Base-by-base conservation (phyloP, 1,140 invertebrate species). In the Apis florea region DNA sequence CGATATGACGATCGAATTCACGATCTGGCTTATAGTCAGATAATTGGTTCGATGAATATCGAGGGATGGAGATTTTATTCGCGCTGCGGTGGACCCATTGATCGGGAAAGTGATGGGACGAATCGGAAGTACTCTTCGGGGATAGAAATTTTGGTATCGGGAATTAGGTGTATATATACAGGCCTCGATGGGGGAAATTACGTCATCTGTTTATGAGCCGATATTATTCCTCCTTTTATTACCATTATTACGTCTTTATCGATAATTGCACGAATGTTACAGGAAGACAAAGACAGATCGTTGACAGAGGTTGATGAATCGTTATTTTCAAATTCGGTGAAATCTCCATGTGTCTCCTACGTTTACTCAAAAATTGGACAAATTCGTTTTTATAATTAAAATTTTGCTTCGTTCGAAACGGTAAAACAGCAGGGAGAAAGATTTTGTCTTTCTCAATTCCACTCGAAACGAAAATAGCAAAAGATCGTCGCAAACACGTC, bases 11-110 rank as follows among this genome's bases (percentile, higher is more conserved):
- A 40, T 40, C 31, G 47, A 31, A 75, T 81, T 47, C 17, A 2
- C 24, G 51, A 21, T 21, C 74, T 74, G 4, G 31, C n/a, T n/a
- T n/a, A n/a, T n/a, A n/a, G 66, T 9, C 24, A 69, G 73, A 64
- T 64, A 64, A 59, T 74, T 74, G n/a, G 77, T 17, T 31, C 67
- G 17, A 26, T 47, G 78, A 66, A 80, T 66, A 47, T 15, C 26
- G 59, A 40, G 47, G 15, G 24, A 24, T 12, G 51, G 19, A 56
- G 31, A 49, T 74, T 49, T 80, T 66, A 66, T 66, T 49, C 70
- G 19, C 1, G 59, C 12, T 47, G 40, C 11, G 51, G 58, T 71
- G n/a, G 13, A 26, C 26, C 5, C n/a, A 24, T 40, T 71, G 56
- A 59, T 66, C 26, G 24, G 12, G 13, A 0, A 47, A 76, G 26